These are phyloP conservation scores for Melanotaenia maccullochi DNA, from an alignment of 2,797 vertebrate species.

Conservation along the genomic window DNA sequence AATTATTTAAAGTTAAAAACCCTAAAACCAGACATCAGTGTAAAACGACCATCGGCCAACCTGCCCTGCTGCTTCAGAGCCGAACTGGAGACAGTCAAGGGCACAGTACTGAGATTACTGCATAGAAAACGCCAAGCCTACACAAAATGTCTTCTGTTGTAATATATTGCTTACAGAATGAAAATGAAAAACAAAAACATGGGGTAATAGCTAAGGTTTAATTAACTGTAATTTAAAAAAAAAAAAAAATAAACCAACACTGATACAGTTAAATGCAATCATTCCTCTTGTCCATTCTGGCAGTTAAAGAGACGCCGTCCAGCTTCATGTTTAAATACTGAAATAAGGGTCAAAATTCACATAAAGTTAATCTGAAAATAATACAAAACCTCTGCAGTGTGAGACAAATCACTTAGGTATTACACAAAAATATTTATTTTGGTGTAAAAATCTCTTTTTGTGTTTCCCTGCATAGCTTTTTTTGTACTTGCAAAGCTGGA, in stretches of 20 bases:
- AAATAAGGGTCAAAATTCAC: neutral
- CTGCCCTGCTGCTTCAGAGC: slow-evolving; percentile 45
- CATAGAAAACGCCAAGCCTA: slow-evolving; percentile 79
- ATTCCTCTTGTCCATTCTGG: neutral
- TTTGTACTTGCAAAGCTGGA: neutral
- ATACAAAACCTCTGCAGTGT: neutral
- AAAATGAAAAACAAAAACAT: slow-evolving; percentile 13
- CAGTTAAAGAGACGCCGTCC: neutral
- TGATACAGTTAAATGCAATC: neutral
- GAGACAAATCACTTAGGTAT: neutral
- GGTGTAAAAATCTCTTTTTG: neutral
- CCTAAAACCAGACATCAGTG: slow-evolving; percentile 36
- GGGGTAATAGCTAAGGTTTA: neutral
- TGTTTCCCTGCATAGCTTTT: neutral
- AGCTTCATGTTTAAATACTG: neutral
- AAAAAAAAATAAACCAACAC: neutral
- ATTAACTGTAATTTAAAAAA: neutral
- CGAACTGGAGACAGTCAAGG: slow-evolving; percentile 56
- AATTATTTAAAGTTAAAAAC: slow-evolving; percentile 28
- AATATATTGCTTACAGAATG: slow-evolving; percentile 74
- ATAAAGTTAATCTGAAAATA: neutral
- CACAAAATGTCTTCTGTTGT: slow-evolving; percentile 55
- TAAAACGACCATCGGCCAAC: slow-evolving; percentile 52
- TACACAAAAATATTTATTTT: neutral
- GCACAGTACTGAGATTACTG: slow-evolving; percentile 77